Conservation (phyloP, 2,113 vertebrate genomes). For the Brienomyrus brachyistius region DNA sequence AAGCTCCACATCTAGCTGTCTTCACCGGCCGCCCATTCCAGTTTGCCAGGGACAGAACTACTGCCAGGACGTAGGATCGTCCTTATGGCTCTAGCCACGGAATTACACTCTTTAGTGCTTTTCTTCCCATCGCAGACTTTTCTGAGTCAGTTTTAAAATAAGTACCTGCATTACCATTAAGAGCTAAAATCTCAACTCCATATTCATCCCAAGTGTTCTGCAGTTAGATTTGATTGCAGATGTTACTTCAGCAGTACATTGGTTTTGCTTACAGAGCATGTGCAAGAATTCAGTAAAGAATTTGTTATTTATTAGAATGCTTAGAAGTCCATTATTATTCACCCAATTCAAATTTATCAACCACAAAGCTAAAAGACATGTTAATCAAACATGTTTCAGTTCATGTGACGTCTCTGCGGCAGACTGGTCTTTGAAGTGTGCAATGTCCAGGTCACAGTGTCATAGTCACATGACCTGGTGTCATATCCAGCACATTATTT, state of each 20-base stretch:
- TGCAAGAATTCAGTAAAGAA: background rate
- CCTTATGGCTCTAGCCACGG: background rate
- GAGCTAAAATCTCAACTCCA: background rate
- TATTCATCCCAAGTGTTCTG: conserved; percentile 37
- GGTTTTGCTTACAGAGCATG: conserved; percentile 19
- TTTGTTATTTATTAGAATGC: conserved; percentile 42
- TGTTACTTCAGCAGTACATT: conserved; percentile 23
- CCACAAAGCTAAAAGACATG: conserved; percentile 36
- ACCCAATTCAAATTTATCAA: conserved; percentile 38
- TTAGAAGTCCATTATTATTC: conserved; percentile 38
- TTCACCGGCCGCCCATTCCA: background rate
- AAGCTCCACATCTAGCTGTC: conserved; percentile 9
- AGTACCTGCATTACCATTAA: conserved; percentile 4
- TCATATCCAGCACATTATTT: too few relatives aligned
- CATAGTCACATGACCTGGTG: too few relatives aligned
- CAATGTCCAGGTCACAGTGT: too few relatives aligned
- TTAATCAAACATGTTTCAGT: too few relatives aligned
- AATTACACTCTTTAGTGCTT: background rate
- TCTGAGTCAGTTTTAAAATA: background rate
- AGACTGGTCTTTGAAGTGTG: too few relatives aligned
- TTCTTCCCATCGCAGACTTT: background rate
- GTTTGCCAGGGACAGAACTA: background rate
- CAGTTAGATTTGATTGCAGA: conserved; percentile 49
- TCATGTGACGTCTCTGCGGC: too few relatives aligned
- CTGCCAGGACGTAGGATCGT: background rate